Conservation (phyloP, 2,888 invertebrate genomes). For the Cryptus viduatorius region DNA sequence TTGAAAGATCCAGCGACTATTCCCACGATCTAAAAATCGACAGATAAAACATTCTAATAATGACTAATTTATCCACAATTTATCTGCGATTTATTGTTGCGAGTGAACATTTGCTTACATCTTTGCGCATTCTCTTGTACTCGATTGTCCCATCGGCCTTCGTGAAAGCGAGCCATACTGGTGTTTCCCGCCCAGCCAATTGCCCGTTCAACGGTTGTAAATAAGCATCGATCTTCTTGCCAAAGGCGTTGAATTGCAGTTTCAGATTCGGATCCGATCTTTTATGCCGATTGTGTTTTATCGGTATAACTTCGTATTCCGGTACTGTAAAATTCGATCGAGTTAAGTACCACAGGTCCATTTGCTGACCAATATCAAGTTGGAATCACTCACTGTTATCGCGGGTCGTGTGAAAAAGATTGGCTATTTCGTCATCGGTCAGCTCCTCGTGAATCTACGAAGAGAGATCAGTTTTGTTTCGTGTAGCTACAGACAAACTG, state of each 20-base stretch:
- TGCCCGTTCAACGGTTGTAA: neutral
- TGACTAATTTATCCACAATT: neutral
- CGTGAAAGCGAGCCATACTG: neutral
- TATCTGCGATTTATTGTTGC: neutral
- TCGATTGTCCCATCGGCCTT: neutral
- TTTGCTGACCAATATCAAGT: neutral
- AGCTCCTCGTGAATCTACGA: neutral
- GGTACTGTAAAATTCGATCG: slow-evolving; percentile 15
- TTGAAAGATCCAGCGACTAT: neutral
- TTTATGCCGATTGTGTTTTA: neutral
- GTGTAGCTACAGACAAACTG: neutral
- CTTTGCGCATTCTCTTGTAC: neutral
- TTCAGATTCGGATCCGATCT: neutral
- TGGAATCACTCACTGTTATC: neutral
- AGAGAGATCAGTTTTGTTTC: neutral
- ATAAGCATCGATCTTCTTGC: neutral
- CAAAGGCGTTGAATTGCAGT: slow-evolving; percentile 1
- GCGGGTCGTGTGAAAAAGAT: neutral
- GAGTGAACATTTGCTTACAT: neutral
- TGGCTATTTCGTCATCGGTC: slow-evolving; percentile 1
- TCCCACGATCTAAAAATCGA: neutral
- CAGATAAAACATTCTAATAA: neutral
- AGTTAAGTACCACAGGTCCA: neutral
- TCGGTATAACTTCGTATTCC: slow-evolving; percentile 4
- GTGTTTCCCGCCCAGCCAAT: neutral